These are phyloP conservation scores for Vimba vimba DNA, from an alignment of 2,113 vertebrate genomes.

Conservation along the genomic window DNA sequence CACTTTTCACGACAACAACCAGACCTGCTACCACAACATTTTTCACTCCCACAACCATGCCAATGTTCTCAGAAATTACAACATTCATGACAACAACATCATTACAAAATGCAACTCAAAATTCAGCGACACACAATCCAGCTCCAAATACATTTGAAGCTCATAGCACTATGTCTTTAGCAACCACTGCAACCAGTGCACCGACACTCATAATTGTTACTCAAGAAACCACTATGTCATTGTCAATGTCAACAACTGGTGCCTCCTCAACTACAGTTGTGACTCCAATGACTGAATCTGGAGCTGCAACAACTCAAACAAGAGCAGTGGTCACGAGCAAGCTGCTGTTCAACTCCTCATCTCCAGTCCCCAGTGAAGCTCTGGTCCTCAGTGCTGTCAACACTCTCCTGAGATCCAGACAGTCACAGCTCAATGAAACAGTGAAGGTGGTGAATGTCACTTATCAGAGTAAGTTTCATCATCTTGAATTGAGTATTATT, in stretches of 20 bases:
- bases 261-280: not conserved
- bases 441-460: constrained; percentile 19
- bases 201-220: not conserved
- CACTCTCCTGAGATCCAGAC: not conserved
- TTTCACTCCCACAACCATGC: not conserved
- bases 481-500: too few relatives aligned
- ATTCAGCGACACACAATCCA: not conserved
- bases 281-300: not conserved
- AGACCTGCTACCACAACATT: not conserved
- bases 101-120: not conserved
- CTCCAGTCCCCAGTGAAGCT: constrained; percentile 17
- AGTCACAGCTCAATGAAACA: not conserved
- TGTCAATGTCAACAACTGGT: not conserved
- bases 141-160: not conserved
- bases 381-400: not conserved
- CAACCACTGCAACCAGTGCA: not conserved
- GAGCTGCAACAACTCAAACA: not conserved
- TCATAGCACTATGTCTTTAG: not conserved
- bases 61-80: not conserved
- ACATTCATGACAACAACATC: not conserved
- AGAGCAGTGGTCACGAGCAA: not conserved
- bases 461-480: constrained; percentile 6
- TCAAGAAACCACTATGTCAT: not conserved
- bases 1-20: not conserved
- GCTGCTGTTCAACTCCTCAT: not conserved